phyloP scores from a whole-genome alignment of 2,113 vertebrate species.

The Syngnathoides biaculeatus region DNA sequence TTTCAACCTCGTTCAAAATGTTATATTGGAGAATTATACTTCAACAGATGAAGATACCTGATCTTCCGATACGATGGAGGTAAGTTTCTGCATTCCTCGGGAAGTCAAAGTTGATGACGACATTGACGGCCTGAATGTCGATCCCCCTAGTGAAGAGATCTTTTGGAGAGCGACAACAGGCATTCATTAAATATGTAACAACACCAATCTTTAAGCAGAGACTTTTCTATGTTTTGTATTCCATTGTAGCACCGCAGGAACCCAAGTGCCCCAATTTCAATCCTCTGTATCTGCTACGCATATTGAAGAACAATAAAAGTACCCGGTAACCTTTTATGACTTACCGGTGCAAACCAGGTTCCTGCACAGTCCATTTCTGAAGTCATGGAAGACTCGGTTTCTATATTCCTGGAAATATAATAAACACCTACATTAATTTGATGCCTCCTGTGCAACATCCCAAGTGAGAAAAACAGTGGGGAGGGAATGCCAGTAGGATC shows the following conservation, averaged over 20 bases:
- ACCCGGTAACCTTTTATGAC: too few species aligned
- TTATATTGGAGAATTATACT: background rate
- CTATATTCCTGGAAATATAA: constrained; percentile 63
- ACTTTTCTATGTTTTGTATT: too few species aligned
- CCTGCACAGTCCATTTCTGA: constrained; percentile 78
- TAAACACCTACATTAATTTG: background rate
- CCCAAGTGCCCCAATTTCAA: too few species aligned
- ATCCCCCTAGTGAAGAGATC: constrained; percentile 81
- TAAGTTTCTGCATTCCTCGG: constrained; percentile 78
- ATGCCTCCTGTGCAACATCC: too few species aligned
- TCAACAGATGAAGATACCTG: constrained; percentile 49
- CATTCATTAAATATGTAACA: too few species aligned
- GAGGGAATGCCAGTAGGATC: background rate
- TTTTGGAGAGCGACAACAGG: constrained; percentile 15
- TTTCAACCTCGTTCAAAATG: too few species aligned
- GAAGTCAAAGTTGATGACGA: constrained; percentile 81
- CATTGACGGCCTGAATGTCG: constrained; percentile 79
- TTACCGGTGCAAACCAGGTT: constrained; percentile 79
- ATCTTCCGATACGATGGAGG: constrained; percentile 78
- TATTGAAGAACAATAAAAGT: too few species aligned
- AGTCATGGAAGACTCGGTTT: constrained; percentile 75
- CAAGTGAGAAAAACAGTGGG: background rate
- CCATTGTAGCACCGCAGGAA: too few species aligned
- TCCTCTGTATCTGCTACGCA: too few species aligned
- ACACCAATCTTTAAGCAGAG: background rate